Base-by-base conservation (phyloP, 1,140 invertebrate species). In the Magallana angulata region DNA sequence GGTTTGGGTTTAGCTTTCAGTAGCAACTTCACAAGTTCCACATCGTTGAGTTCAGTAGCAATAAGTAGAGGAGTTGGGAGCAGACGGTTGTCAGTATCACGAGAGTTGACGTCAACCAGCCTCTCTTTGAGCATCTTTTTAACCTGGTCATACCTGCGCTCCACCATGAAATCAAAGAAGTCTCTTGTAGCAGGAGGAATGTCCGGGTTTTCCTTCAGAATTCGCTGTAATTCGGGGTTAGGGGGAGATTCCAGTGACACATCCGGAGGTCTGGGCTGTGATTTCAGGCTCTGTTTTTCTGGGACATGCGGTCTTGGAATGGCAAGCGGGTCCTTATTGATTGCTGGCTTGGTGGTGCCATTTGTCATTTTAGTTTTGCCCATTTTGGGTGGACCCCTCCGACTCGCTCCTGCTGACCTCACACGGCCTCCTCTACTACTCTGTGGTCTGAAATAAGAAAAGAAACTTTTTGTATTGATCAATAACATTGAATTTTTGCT, bases 41-140 rank as follows among this genome's bases (percentile, higher is more conserved):
- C 64, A 60, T 91, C 89, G 68, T 91, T 86, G 16, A 90, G 71
- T 85, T 94, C 91, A 60, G 90, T 88, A 16, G 92, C 92, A 11
- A 91, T 85, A 24, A 93, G 87, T 1, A 94, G 80, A 2, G 92
- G 92, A 59, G 92, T 93, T 0, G 92, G 91, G 30, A 86, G 76
- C 4, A 87, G 76, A 7, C 86, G 87, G 87, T 93, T 90, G 24
- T 91, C 90, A 8, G 88, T 83, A 80, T 92, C 92, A 9, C 87
- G 76, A n/a, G 85, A 86, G 83, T 93, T 92, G 12, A 91, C 85
- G 88, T 91, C 87, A 60, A 92, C 84, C 14, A 68, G 62, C 12
- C 85, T 83, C 12, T 84, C 83, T 62, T 89, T 89, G 9, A 89
- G 57, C 59, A 89, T 60, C n/a, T 85, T 87, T n/a, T 89, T 89